Evolutionary conservation across 2,888 invertebrate species (phyloP), one percentile per base, ranked within the genome.

Genomic region (Epistrophe eligans): DNA sequence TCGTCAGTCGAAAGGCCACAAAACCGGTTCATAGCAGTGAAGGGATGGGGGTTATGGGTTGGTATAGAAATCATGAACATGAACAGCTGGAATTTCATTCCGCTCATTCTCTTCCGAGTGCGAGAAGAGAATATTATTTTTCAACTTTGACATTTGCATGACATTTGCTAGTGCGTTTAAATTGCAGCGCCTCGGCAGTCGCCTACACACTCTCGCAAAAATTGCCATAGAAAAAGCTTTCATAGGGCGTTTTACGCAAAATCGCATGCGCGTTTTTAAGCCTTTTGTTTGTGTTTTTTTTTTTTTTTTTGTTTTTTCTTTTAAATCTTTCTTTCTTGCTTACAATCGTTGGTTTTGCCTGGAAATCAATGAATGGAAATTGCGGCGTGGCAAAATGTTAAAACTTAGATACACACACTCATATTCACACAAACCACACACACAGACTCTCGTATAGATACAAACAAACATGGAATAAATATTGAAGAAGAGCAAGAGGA

Each of bases 81-180:
- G 24, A 83, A 83, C 87, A 87, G 83, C 83, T 79, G 79, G 83
- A 74, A 71, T 28, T 58, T 35, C 17, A n/a, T 55, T 9, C 28
- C 52, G 38, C 55, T 55, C 40, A 13, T 13, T 32, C 48, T 19
- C n/a, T 28, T 24, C 13, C 60, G 35, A 11, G 38, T 19, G 6
- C 15, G 3, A 80, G 40, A 28, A 50, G 71, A 66, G 74, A 71
- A 24, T 28, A 11, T 66, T 24, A 10, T 66, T 64, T 43, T 62
- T 73, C 79, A 87, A 87, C 87, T 87, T 83, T 87, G 87, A 83
- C 87, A 87, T 87, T 87, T 76, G 50, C 50, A 81, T 85, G 81
- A 81, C 77, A 81, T 82, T 83, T 55, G 64, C 52, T 38, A 19
- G 28, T 52, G 70, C 70, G 70, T 70, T 70, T 40, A 19, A 15